phyloP scores from a whole-genome alignment of 2,797 vertebrate species.

The Synaphobranchus kaupii region DNA sequence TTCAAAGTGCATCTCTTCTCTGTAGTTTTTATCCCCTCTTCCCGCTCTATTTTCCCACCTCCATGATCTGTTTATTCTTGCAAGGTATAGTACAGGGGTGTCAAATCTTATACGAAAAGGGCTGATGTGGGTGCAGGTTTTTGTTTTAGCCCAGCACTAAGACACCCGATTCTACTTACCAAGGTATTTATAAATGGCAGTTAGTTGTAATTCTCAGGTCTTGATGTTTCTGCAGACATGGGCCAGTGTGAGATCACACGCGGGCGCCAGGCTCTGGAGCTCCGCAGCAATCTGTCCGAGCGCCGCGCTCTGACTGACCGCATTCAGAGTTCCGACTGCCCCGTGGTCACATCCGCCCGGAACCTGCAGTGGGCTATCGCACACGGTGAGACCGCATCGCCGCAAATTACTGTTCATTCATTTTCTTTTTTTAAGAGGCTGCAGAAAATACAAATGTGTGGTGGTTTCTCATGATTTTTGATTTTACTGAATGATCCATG shows the following conservation, averaged over 20 bases:
- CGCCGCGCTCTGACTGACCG: slow-evolving; percentile 78
- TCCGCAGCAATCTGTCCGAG: slow-evolving; percentile 85
- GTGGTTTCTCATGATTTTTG: not conserved
- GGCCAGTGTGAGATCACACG: slow-evolving; percentile 76
- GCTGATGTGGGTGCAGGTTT: not conserved
- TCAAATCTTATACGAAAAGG: not conserved
- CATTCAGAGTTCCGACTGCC: slow-evolving; percentile 60
- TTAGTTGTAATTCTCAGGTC: not conserved
- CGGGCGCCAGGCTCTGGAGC: slow-evolving; percentile 84
- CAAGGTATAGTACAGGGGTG: not conserved
- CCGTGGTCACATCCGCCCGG: slow-evolving; percentile 70
- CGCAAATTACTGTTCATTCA: not conserved
- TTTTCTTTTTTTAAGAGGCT: not conserved
- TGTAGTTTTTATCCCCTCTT: too few relatives aligned
- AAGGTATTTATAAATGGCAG: not conserved
- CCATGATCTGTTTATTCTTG: not conserved
- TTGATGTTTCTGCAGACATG: slow-evolving; percentile 72
- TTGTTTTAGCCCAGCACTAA: not conserved
- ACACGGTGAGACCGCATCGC: slow-evolving; percentile 66
- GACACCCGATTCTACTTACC: not conserved
- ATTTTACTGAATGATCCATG: not conserved
- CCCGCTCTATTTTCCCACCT: not conserved
- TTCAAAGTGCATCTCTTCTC: not conserved
- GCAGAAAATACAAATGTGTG: not conserved
- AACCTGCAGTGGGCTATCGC: slow-evolving; percentile 86